phyloP scores from a whole-genome alignment of 2,888 invertebrate species.

The Drosophila putrida region DNA sequence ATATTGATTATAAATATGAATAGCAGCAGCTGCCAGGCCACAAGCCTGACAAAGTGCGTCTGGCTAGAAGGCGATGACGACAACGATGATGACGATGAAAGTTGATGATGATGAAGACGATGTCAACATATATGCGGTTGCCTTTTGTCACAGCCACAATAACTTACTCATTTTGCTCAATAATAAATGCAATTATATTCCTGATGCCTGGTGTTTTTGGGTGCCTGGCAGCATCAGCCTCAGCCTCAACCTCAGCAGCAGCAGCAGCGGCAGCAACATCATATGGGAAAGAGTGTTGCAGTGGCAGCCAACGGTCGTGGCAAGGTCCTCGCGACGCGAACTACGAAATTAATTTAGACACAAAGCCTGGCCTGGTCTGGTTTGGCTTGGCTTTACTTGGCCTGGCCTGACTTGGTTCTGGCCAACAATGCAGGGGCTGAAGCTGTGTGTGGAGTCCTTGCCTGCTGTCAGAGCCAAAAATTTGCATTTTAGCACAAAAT shows the following conservation, averaged over 20 bases:
- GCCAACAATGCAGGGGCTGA: slow-evolving; percentile 10
- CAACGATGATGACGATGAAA: slow-evolving; percentile 28
- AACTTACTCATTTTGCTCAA: slow-evolving; percentile 82
- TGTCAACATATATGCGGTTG: slow-evolving; percentile 67
- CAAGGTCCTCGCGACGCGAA: slow-evolving; percentile 49
- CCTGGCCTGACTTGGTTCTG: slow-evolving; percentile 1
- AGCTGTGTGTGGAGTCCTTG: slow-evolving; percentile 24
- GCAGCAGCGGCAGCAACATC: slow-evolving; percentile 20
- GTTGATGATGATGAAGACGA: slow-evolving; percentile 38
- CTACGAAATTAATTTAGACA: slow-evolving; percentile 79
- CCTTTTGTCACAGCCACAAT: slow-evolving; percentile 74
- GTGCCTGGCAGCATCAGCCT: slow-evolving; percentile 12
- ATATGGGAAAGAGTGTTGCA: slow-evolving; percentile 39
- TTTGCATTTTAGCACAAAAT: slow-evolving; percentile 76
- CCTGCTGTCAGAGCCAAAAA: slow-evolving; percentile 62
- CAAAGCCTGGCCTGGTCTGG: slow-evolving; percentile 61
- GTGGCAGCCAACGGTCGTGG: slow-evolving; percentile 22
- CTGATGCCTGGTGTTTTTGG: slow-evolving; percentile 35
- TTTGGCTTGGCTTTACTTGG: slow-evolving; percentile 20
- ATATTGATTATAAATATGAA: slow-evolving; percentile 79
- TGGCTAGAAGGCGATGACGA: slow-evolving; percentile 23
- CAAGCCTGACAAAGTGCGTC: slow-evolving; percentile 68
- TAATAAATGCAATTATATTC: slow-evolving; percentile 83
- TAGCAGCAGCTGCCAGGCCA: slow-evolving; percentile 52
- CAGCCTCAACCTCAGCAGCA: no score